Evolutionary conservation across 1,140 invertebrate species (phyloP), one percentile per base, ranked within the genome.

Genomic region (Ericerus pela): DNA sequence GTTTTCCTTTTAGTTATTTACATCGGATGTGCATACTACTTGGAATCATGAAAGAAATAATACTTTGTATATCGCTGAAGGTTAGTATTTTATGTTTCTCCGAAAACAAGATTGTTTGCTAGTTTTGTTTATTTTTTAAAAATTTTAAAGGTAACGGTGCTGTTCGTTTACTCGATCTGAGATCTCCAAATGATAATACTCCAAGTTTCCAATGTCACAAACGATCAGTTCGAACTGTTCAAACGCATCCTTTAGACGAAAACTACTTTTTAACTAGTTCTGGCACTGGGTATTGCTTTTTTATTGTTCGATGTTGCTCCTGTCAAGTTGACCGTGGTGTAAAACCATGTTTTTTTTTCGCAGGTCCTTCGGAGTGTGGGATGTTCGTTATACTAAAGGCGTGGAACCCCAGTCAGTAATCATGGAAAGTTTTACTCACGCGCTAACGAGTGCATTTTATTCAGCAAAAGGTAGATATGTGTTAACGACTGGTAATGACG

Each of bases 401-500:
- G 28, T 38, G 30, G 37, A n/a, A 43, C 41, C 33, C n/a, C 11
- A 56, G 28, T 52, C 57, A 22, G 33, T 57, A 28, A 27, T 56
- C n/a, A 20, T 18, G 14, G 41, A 53, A 53, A 27, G 38, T 0
- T 54, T 53, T 33, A 26, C 53, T 26, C 56, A 58, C 43, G 53
- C 41, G 41, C 33, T 63, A 27, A 60, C 60, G 4, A 60, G 59
- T 58, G 63, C 61, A 8, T 66, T 66, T 51, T 65, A 64, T 51
- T 66, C 65, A 33, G 61, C 59, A 5, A 37, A 56, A 37, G 65
- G 63, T 8, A 36, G 41, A 11, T 60, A 63, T 11, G 58, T 63
- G 28, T 20, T 66, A 1, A 58, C 59, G 4, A 65, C 63, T 4
- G 60, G 60, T 51, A 64, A 61, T 51, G 62, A 65, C 43, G 60